Percentiles rank a stretch among this genome's conserved stretches.
Conservation (phyloP, 2,113 vertebrate species). For the Carassius carassius region DNA sequence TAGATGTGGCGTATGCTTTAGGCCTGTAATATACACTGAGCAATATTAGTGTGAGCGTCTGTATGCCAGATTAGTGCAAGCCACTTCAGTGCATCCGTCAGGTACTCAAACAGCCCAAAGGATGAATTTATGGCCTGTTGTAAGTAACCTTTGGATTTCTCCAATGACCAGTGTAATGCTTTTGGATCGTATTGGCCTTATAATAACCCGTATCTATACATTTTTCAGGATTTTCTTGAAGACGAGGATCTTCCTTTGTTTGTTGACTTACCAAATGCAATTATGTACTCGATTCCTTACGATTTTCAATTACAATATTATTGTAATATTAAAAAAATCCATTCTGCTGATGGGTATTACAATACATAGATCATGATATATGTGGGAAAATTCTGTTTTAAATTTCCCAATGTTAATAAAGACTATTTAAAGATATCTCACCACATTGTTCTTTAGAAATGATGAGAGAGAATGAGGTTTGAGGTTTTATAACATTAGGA, state of each 20-base stretch:
- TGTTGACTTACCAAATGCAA: constrained; percentile 50
- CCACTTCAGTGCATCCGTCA: constrained; percentile 51
- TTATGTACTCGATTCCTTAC: constrained; percentile 45
- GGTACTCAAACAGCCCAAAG: constrained; percentile 48
- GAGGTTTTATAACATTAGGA: not conserved
- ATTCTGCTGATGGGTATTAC: constrained; percentile 40
- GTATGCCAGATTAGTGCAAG: constrained; percentile 21
- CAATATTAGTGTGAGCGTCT: constrained; percentile 54
- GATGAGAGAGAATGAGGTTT: not conserved
- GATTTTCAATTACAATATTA: constrained; percentile 46
- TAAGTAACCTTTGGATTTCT: constrained; percentile 33
- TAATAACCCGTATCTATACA: constrained; percentile 35
- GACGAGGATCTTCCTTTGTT: constrained; percentile 41
- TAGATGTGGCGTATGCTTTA: constrained; percentile 45
- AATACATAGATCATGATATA: constrained; percentile 43
- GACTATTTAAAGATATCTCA: constrained; percentile 38
- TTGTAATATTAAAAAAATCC: constrained; percentile 45
- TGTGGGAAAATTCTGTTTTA: constrained; percentile 43
- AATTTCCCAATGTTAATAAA: constrained; percentile 55
- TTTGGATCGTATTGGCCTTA: constrained; percentile 44
- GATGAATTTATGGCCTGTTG: constrained; percentile 40
- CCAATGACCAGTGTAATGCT: constrained; percentile 43
- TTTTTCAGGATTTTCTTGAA: constrained; percentile 43
- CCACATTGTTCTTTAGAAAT: constrained; percentile 15
- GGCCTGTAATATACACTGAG: constrained; percentile 61